Base-by-base conservation (phyloP, 2,797 vertebrate species). In the Notolepis coatsorum region DNA sequence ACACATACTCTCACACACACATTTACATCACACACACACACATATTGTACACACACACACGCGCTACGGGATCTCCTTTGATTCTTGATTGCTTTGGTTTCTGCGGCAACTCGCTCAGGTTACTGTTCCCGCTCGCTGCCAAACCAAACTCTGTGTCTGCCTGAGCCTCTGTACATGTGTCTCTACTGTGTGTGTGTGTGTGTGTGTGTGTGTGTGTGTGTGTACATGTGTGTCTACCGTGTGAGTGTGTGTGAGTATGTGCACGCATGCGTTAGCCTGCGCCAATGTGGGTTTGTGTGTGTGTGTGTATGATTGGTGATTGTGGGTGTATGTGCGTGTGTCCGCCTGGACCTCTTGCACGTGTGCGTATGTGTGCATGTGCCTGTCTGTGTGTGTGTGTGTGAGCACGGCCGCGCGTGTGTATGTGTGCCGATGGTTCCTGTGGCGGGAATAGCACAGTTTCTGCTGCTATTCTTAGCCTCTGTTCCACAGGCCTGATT, bases 61-160 rank as follows among this genome's bases (percentile, higher is more conserved):
- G 37, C 49, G 27, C 45, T 20, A 52, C 83, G 74, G 73, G 71
- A 78, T 76, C 60, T 73, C 74, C 86, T 89, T 88, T 90, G 86
- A 89, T 89, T 90, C 64, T 59, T 86, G 86, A 89, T 89, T 89
- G 88, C 88, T 81, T 80, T 72, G 81, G 84, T 87, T 88, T 82
- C 73, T 84, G 86, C 48, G 79, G 86, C 59, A 70, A 61, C 79
- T 84, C 17, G 80, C 83, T 91, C 87, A 77, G 81, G 84, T 88
- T 87, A 89, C 85, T 73, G 81, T 84, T 87, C 68, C 79, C 75
- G 79, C 81, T 72, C 13, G 8, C 48, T 73, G 75, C 39, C 80
- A 83, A 84, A 75, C 51, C 52, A 8, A 64, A 57, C 50, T 4
- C 21, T 61, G 54, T 47, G 62, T 21, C 42, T 53, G 17, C 4